These are phyloP conservation scores for Gastrophysa polygoni DNA, from an alignment of 2,888 invertebrate species.

Conservation along the genomic window DNA sequence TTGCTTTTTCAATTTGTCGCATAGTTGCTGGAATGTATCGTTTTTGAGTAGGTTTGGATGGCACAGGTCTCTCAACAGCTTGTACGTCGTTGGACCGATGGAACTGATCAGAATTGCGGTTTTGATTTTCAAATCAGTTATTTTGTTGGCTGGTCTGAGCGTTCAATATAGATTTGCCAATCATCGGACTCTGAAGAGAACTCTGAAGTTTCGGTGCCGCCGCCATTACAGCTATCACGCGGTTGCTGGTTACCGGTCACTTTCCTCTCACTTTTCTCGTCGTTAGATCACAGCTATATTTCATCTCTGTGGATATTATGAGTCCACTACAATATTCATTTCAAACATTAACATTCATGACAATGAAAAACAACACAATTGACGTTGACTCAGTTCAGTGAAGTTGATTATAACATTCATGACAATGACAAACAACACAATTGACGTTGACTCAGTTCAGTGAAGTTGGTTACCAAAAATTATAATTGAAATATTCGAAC, in stretches of 20 bases:
- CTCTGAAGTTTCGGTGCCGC: background rate
- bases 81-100: conserved; percentile 14
- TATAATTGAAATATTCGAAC: too few relatives aligned
- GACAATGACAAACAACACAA: too few relatives aligned
- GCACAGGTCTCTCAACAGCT: conserved; percentile 26
- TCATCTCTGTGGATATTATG: too few relatives aligned
- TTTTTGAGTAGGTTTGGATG: conserved; percentile 20
- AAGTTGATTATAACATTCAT: too few relatives aligned
- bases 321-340: too few relatives aligned
- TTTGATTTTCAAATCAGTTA: conserved; percentile 13
- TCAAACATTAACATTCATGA: too few relatives aligned
- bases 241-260: background rate
- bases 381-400: too few relatives aligned
- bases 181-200: conserved; percentile 6
- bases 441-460: too few relatives aligned
- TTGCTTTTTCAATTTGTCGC: background rate
- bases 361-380: too few relatives aligned
- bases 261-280: too few relatives aligned
- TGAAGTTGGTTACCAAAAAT: too few relatives aligned
- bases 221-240: background rate
- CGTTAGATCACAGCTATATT: too few relatives aligned
- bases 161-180: conserved; percentile 14
- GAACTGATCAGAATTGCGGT: conserved; percentile 17
- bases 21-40: conserved; percentile 32
- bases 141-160: conserved; percentile 14